phyloP scores from a whole-genome alignment of 2,888 invertebrate genomes.

The Onthophagus sagittarius region DNA sequence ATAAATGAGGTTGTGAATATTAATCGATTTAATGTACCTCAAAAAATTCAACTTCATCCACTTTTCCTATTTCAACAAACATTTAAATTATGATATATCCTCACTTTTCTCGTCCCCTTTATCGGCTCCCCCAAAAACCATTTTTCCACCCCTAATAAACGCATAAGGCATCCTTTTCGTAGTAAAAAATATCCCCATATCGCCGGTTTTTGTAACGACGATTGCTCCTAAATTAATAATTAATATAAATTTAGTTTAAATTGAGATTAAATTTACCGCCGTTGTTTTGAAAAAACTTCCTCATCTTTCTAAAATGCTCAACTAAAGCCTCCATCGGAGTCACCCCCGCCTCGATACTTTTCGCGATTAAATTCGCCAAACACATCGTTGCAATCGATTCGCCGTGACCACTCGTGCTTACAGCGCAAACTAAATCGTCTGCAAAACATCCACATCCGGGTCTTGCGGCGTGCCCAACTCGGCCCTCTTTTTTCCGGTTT shows the following conservation, averaged over 20 bases:
- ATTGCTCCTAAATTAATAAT: conserved; percentile 53
- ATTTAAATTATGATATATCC: not conserved
- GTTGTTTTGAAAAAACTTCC: conserved; percentile 62
- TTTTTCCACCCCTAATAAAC: conserved; percentile 38
- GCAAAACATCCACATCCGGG: conserved; percentile 74
- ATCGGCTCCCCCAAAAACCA: not conserved
- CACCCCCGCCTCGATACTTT: conserved; percentile 58
- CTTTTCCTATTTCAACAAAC: too few relatives aligned
- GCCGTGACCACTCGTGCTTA: conserved; percentile 77
- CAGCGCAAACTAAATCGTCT: conserved; percentile 67
- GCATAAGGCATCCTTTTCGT: conserved; percentile 70
- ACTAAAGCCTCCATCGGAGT: conserved; percentile 64
- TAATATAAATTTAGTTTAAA: not conserved
- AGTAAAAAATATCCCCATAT: conserved; percentile 65
- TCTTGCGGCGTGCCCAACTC: conserved; percentile 73
- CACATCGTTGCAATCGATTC: conserved; percentile 78
- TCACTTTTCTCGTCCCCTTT: not conserved
- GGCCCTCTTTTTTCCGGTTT: conserved; percentile 72
- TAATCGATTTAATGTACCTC: too few relatives aligned
- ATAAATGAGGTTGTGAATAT: too few relatives aligned
- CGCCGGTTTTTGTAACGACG: conserved; percentile 61
- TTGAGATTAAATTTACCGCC: conserved; percentile 49
- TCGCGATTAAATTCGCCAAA: conserved; percentile 67
- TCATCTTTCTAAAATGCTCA: conserved; percentile 62
- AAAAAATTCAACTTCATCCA: too few relatives aligned